Conservation (phyloP, 2,113 vertebrate species). For the Todiramphus saurophagus region DNA sequence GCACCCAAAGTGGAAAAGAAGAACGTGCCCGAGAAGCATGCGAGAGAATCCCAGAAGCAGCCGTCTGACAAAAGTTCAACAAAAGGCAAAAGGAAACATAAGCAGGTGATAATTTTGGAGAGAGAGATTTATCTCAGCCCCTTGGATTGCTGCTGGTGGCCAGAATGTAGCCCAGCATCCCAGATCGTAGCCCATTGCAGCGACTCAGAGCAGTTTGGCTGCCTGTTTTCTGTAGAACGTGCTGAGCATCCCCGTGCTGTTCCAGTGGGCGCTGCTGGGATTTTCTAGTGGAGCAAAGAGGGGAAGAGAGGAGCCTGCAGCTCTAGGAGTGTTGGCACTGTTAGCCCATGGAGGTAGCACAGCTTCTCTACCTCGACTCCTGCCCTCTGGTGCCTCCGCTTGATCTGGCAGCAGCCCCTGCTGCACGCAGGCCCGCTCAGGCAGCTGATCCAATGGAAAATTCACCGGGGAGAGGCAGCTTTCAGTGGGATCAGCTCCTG, state of each 20-base stretch:
- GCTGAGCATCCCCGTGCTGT: neutral
- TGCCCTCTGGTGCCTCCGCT: neutral
- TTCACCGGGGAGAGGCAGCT: neutral
- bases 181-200: rapidly evolving
- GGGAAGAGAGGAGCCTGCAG: neutral
- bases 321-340: neutral
- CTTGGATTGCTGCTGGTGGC: neutral
- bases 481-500: neutral
- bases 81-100: conserved; percentile 95
- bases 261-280: rapidly evolving
- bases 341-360: neutral
- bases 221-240: neutral
- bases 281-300: neutral
- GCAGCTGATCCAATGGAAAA: neutral
- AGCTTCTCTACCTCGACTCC: neutral
- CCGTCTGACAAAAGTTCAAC: conserved; percentile 83
- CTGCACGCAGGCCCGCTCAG: neutral
- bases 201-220: neutral
- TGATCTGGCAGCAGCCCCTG: neutral
- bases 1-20: conserved; percentile 89
- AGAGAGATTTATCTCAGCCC: neutral
- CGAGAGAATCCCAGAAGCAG: conserved; percentile 87
- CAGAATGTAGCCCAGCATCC: neutral
- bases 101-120: conserved; percentile 71
- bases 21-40: conserved; percentile 81